phyloP scores from a whole-genome alignment of 1,140 invertebrate species.

The Tyrophagus putrescentiae region DNA sequence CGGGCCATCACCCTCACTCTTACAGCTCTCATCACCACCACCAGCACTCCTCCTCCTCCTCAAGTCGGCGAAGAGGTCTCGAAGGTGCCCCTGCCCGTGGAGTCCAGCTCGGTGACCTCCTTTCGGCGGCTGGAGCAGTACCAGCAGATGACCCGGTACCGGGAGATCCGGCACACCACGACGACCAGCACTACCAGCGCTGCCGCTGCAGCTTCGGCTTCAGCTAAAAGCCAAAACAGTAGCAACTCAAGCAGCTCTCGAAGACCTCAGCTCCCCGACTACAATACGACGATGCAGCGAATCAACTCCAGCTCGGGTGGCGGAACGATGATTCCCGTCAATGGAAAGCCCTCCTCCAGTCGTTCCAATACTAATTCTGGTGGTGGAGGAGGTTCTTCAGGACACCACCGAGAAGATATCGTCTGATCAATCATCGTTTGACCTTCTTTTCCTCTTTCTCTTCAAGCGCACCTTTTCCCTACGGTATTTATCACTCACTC shows the following conservation, averaged over 20 bases:
- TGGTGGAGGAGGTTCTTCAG: too few relatives aligned
- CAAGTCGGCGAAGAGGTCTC: neutral
- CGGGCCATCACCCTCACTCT: neutral
- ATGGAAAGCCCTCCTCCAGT: too few relatives aligned
- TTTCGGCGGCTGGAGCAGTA: conserved; percentile 16
- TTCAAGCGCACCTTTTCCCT: too few relatives aligned
- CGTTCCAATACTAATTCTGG: too few relatives aligned
- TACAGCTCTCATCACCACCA: neutral
- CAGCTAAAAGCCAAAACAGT: neutral
- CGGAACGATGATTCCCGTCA: neutral
- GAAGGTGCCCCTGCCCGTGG: neutral
- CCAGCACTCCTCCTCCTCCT: neutral
- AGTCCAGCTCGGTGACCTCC: conserved; percentile 15
- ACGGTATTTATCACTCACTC: too few relatives aligned
- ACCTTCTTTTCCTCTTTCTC: too few relatives aligned
- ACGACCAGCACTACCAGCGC: too few relatives aligned
- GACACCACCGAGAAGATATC: too few relatives aligned
- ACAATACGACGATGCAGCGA: conserved; percentile 13
- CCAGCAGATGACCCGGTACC: neutral
- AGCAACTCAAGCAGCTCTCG: neutral
- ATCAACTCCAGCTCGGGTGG: too few relatives aligned
- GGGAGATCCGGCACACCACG: neutral
- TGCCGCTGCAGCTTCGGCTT: neutral
- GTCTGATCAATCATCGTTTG: too few relatives aligned
- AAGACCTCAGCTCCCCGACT: conserved; percentile 6